Base-by-base conservation (phyloP, 2,113 vertebrate genomes). In the Holacanthus passer region DNA sequence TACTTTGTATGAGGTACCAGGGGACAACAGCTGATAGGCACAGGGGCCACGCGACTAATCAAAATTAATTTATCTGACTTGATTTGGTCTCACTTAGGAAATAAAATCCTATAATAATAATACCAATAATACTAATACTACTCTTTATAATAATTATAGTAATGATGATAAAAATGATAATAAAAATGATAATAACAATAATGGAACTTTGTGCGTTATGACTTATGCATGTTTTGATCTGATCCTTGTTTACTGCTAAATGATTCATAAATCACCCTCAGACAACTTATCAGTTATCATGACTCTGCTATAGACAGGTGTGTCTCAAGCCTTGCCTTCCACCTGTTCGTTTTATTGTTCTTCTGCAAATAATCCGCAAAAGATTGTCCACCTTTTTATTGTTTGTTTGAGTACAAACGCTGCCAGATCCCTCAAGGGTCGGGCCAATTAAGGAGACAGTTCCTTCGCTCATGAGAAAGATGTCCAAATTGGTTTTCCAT, bases 281-380 rank as follows among this genome's bases (percentile, higher is more conserved):
- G 88, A 77, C 78, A 59, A 73, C 84, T 91, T 94, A 93, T 94
- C 94, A 76, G 92, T 91, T 91, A 83, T 79, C 81, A 55, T 48
- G 78, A 63, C 82, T 84, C 77, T 66, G 72, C 55, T 69, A 20
- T 24, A 60, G 89, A 89, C 94, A 96, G 95, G 95, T 95, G 95
- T 88, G 91, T 84, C 91, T 72, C 77, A 32, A 24, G 41, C 64
- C 91, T 66, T 76, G 91, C 85, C 92, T 93, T 87, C 91, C 95
- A 96, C 93, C 95, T 96, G 95, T 92, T 94, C 87, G 6, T 93
- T 96, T 96, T 96, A 96, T 93, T 90, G 82, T 89, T 84, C 92
- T 64, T 86, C 92, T 69, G 91, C 87, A 93, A 93, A 94, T 94
- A 94, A 77, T 80, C 64, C 65, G 48, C 24, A 39, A 50, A 67